These are phyloP conservation scores for Dryadula phaetusa DNA, from an alignment of 2,888 invertebrate species.

Conservation along the genomic window DNA sequence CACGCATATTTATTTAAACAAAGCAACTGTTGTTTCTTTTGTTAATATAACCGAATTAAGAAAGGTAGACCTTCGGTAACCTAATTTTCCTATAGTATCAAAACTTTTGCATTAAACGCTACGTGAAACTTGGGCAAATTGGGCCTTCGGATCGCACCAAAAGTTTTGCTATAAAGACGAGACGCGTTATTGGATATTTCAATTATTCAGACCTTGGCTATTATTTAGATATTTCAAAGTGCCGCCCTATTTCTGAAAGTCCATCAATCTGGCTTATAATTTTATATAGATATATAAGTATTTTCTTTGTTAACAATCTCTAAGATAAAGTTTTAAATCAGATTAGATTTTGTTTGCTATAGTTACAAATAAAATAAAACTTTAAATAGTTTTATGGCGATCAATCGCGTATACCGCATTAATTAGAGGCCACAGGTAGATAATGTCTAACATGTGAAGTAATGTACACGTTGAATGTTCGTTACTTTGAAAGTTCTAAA, in stretches of 20 bases:
- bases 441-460: too few relatives aligned
- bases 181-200: constrained; percentile 32
- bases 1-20: neutral
- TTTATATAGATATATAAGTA: constrained; percentile 2
- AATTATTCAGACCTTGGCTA: constrained; percentile 35
- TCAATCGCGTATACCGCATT: too few relatives aligned
- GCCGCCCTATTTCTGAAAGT: constrained; percentile 8
- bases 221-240: constrained; percentile 27
- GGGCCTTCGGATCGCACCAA: constrained; percentile 18
- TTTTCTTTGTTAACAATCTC: neutral
- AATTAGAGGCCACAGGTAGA: too few relatives aligned
- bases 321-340: neutral
- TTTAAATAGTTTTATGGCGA: too few relatives aligned
- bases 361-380: too few relatives aligned
- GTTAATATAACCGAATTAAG: constrained; percentile 2
- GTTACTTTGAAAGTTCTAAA: too few relatives aligned
- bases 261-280: constrained; percentile 3
- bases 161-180: constrained; percentile 32
- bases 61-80: neutral
- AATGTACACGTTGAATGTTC: too few relatives aligned
- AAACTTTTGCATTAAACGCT: constrained; percentile 26
- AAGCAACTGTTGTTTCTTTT: neutral
- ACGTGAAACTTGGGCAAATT: constrained; percentile 23
- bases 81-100: constrained; percentile 18
- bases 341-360: neutral